phyloP scores from a whole-genome alignment of 2,113 vertebrate genomes.

The Callipepla squamata region DNA sequence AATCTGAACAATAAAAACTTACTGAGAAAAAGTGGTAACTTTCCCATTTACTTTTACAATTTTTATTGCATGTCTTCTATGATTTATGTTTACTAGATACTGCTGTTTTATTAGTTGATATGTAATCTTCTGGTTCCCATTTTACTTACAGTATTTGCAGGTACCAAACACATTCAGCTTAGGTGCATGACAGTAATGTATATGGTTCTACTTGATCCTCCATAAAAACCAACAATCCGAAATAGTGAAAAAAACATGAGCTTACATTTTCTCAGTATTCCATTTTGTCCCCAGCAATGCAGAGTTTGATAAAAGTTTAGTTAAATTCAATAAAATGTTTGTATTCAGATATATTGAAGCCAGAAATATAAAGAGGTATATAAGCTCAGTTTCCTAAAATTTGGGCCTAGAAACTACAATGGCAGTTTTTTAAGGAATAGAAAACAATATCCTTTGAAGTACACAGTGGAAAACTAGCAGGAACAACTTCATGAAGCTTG shows the following conservation, averaged over 20 bases:
- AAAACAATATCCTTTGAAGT: neutral
- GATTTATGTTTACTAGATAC: neutral
- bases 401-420: neutral
- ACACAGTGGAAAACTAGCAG: neutral
- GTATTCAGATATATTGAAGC: neutral
- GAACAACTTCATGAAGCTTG: neutral
- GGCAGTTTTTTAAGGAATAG: neutral
- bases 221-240: neutral
- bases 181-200: neutral
- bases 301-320: neutral
- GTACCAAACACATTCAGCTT: neutral
- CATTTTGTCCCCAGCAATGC: accelerated
- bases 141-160: neutral
- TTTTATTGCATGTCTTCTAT: neutral
- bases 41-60: neutral
- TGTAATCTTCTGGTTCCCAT: neutral
- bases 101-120: neutral
- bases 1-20: neutral
- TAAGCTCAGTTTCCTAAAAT: neutral
- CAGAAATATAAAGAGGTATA: neutral
- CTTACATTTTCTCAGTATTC: neutral
- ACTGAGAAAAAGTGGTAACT: neutral
- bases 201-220: neutral
- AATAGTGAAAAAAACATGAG: neutral
- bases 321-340: neutral